A percentile compares a stretch with the other conserved stretches of the same genome.
These are phyloP conservation scores for Momotus momota DNA, from an alignment of 2,797 vertebrate genomes.

Conservation along the genomic window DNA sequence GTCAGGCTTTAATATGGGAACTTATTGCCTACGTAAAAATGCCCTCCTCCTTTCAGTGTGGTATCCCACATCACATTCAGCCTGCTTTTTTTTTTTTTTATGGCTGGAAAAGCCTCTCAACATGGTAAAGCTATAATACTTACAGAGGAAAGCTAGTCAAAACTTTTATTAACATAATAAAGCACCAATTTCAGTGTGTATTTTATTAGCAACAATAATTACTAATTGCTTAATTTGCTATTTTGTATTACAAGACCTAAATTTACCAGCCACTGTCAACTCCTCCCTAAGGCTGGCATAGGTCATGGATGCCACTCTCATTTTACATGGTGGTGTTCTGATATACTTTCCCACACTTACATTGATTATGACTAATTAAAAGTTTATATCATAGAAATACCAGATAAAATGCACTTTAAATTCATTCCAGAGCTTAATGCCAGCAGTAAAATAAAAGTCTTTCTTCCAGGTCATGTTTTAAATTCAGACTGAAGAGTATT, in stretches of 20 bases:
- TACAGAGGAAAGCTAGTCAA: constrained; percentile 11
- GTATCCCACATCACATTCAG: neutral
- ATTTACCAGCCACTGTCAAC: constrained; percentile 1
- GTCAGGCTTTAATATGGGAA: neutral
- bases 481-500: neutral
- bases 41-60: neutral
- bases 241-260: constrained; percentile 31
- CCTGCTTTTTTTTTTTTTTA: neutral
- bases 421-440: neutral
- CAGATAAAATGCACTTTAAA: constrained; percentile 34
- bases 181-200: constrained; percentile 34
- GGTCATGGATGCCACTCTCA: constrained; percentile 1
- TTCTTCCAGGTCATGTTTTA: neutral
- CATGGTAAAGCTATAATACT: neutral
- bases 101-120: neutral
- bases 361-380: constrained; percentile 17
- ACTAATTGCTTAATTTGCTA: constrained; percentile 55
- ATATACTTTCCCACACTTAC: neutral
- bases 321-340: neutral
- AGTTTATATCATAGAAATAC: neutral
- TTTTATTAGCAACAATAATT: constrained; percentile 57
- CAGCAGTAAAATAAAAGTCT: neutral
- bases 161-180: constrained; percentile 59
- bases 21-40: neutral
- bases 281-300: neutral